Base-by-base conservation (phyloP, 2,113 vertebrate genomes). In the Hydropotes inermis region DNA sequence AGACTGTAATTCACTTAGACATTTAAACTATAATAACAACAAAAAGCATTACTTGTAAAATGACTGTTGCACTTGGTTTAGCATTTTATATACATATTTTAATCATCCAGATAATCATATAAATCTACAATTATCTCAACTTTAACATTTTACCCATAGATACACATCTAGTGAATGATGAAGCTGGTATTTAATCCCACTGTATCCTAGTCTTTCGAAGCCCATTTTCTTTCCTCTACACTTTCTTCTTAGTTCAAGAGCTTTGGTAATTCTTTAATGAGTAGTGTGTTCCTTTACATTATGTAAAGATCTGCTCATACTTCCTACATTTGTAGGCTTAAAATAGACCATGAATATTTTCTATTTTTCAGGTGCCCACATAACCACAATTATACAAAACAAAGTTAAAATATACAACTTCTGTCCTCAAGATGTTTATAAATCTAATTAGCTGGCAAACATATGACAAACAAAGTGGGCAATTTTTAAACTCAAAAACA, bases 311-410 rank as follows among this genome's bases (percentile, higher is more conserved):
- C 14, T 76, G 5, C 54, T 88, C 61, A 90, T 84, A 89, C 9
- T 43, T 45, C 12, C 52, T 57, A 79, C 21, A 78, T 55, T 93
- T 95, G 1, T 52, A 70, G 43, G 16, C 88, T 84, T 85, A 95
- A 96, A 96, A 95, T 2, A 54, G 27, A 91, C 82, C 15, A 36
- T 64, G 39, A 92, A 58, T 93, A 93, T 36, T 82, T 96, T 61
- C 12, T 84, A 58, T 13, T 90, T 45, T 87, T 84, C 60, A 81
- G 67, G 16, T 78, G 67, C 7, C 28, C 58, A 91, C 5, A 74
- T 47, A 85, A 15, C 50, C n/a, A 60, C 58, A n/a, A 58, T 57
- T 52, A 85, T 25, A 94, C 36, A 84, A 87, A 93, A 67, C 16
- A 27, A 70, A 85, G 25, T 79, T 84, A 79, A 79, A 60, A 92